Conservation (phyloP, 2,113 vertebrate species). For the Chionomys nivalis region DNA sequence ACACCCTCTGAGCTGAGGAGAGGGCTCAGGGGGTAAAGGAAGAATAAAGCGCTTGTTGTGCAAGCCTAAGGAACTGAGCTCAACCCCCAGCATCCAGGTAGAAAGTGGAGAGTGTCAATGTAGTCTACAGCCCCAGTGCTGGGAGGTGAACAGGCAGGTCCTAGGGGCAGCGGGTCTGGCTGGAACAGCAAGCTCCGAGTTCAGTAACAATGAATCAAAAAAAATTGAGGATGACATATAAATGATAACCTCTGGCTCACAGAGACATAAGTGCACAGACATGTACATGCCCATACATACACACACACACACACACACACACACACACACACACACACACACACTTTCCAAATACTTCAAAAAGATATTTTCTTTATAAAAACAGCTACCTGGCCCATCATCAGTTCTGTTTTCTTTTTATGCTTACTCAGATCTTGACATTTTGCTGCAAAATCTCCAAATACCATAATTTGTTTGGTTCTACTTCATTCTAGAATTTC, state of each 20-base stretch:
- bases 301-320: neutral
- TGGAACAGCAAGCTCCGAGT: neutral
- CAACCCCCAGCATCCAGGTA: neutral
- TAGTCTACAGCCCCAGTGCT: neutral
- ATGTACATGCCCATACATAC: neutral
- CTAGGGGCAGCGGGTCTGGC: neutral
- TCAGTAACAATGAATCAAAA: neutral
- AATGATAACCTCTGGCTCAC: neutral
- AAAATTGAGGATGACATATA: neutral
- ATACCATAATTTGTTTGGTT: neutral
- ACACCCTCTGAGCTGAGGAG: neutral
- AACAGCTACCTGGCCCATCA: neutral
- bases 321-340: neutral
- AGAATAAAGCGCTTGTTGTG: neutral
- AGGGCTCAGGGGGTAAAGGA: neutral
- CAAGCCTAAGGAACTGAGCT: neutral
- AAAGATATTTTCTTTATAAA: slow-evolving; percentile 21
- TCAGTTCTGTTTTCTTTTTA: slow-evolving; percentile 27
- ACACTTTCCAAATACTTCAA: neutral
- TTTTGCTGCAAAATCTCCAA: slow-evolving; percentile 47
- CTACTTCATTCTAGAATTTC: neutral
- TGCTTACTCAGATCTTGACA: slow-evolving; percentile 11
- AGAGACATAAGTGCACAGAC: neutral
- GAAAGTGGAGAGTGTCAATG: neutral
- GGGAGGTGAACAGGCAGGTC: neutral